Base-by-base conservation (phyloP, 2,113 vertebrate species). In the Syngnathoides biaculeatus region DNA sequence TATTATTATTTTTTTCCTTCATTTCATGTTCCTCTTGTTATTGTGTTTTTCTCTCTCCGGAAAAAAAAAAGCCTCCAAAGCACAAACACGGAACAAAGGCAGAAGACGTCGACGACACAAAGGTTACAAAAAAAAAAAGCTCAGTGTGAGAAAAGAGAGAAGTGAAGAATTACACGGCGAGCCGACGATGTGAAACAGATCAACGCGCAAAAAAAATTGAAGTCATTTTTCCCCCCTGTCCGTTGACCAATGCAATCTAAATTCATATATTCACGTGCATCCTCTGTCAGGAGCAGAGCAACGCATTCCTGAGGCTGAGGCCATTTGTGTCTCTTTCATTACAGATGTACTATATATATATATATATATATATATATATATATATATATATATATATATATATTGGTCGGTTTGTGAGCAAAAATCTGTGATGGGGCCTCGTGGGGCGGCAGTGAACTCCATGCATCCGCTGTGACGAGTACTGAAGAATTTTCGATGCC, bases 21-120 rank as follows among this genome's bases (percentile, higher is more conserved):
- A 78, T 77, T 79, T 77, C 22, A 55, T 12, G 10, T 26, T 14
- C 9, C 5, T 5, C 6, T 15, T 3, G 15, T n/a, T n/a, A n/a
- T n/a, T 19, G 15, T 19, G 15, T 17, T 1, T 47, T 63, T 79
- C 72, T 84, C 79, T 74, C 38, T 70, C 79, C 86, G 80, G 76
- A 73, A 79, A n/a, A n/a, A n/a, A n/a, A n/a, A n/a, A 84, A 72
- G 82, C 56, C 59, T 82, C 74, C 79, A 90, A 81, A 86, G 85
- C 75, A 85, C 82, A 81, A 90, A 85, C 77, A 81, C 89, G 84
- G 84, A 86, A 88, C 81, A 84, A 7, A 50, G 14, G 62, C 71
- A 71, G 45, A 55, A 38, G 35, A 72, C 26, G 67, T 8, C 19
- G 35, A 72, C 26, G 67, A 48, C 19, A 20, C 45, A 19, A 48